Conservation (phyloP, 2,888 invertebrate genomes). For the Ochlodes sylvanus region DNA sequence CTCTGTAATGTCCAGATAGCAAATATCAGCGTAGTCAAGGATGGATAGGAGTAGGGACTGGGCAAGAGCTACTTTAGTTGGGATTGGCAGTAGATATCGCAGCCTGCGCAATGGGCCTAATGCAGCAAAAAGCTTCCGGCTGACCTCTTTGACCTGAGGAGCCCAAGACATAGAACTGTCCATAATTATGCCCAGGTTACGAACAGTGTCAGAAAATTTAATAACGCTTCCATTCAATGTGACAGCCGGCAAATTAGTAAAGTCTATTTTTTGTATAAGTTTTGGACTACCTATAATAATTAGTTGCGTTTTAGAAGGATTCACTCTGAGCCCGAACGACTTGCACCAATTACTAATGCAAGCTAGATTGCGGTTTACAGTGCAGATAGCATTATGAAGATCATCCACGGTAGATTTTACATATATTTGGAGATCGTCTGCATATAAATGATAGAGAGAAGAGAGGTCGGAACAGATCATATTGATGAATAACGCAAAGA, state of each 20-base stretch:
- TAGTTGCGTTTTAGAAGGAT: slow-evolving; percentile 4
- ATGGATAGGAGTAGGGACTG: not conserved
- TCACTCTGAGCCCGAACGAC: not conserved
- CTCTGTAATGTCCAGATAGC: not conserved
- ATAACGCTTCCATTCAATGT: not conserved
- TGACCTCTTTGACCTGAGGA: slow-evolving; percentile 3
- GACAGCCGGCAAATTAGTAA: not conserved
- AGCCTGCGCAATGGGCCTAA: not conserved
- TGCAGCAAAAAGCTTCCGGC: slow-evolving; percentile 5
- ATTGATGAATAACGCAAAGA: slow-evolving; percentile 9
- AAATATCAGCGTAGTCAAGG: not conserved
- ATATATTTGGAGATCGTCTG: slow-evolving; percentile 26
- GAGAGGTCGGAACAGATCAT: slow-evolving; percentile 3
- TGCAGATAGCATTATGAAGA: not conserved
- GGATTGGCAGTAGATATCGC: not conserved
- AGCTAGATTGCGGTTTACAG: not conserved
- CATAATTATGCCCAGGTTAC: slow-evolving; percentile 3
- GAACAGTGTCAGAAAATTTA: not conserved
- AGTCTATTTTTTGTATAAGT: not conserved
- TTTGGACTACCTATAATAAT: slow-evolving; percentile 5
- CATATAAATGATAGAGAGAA: slow-evolving; percentile 5
- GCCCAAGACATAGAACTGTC: not conserved
- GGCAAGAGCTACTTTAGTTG: not conserved
- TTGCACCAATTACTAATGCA: slow-evolving; percentile 3
- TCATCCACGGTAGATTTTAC: not conserved